Evolutionary conservation across 2,113 vertebrate species (phyloP).

Genomic region (Ramphastos sulfuratus): DNA sequence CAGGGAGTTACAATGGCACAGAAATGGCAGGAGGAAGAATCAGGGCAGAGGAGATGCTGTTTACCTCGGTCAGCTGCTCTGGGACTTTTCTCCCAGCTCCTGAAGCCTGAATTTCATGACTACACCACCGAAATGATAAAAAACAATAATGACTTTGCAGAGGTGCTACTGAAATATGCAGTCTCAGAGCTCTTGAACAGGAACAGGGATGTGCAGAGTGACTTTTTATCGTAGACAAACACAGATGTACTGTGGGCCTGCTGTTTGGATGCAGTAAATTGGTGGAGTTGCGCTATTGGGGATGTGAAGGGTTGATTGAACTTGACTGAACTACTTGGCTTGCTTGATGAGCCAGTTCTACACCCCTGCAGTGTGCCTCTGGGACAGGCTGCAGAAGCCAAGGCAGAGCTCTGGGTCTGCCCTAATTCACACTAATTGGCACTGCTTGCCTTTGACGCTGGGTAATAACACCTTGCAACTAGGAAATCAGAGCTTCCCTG

Average conservation of each 20-base stretch:
- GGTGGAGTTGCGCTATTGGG: not conserved
- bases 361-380: not conserved
- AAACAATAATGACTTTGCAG: slow-evolving; percentile 10
- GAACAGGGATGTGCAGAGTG: not conserved
- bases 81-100: not conserved
- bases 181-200: not conserved
- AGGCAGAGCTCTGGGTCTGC: not conserved
- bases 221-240: not conserved
- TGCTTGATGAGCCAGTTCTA: not conserved
- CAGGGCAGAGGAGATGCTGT: not conserved
- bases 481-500: not conserved
- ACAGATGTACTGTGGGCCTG: not conserved
- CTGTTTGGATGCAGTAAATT: not conserved
- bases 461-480: not conserved
- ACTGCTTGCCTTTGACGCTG: not conserved
- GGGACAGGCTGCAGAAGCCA: not conserved
- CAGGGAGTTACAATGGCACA: not conserved
- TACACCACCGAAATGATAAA: slow-evolving; percentile 13
- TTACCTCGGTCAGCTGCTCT: not conserved
- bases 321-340: not conserved
- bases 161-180: not conserved
- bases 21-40: not conserved
- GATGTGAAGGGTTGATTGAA: not conserved
- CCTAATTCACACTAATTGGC: not conserved
- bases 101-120: slow-evolving; percentile 12